Percentiles rank a stretch among this genome's conserved stretches.
Conservation (phyloP, 2,888 invertebrate genomes). For the Leucoptera coffeella region DNA sequence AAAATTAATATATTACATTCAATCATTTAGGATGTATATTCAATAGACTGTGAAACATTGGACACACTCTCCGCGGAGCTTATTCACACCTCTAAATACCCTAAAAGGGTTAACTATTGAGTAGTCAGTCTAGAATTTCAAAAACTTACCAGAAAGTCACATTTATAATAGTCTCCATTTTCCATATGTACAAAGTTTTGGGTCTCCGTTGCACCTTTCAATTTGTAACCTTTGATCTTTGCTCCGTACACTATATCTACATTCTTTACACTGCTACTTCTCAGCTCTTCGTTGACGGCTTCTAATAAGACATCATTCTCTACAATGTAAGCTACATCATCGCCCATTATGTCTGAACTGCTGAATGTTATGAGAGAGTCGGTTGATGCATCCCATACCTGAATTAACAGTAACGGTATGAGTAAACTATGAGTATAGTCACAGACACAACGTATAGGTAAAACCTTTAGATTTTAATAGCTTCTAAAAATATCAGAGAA, state of each 20-base stretch:
- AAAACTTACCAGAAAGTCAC: conserved; percentile 64
- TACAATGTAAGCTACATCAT: conserved; percentile 84
- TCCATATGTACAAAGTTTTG: conserved; percentile 57
- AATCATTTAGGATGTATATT: no score
- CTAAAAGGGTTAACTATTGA: no score
- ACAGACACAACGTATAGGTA: neutral
- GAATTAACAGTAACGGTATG: no score
- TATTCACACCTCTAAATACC: no score
- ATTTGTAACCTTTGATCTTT: conserved; percentile 58
- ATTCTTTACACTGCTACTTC: conserved; percentile 32
- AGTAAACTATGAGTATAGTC: no score
- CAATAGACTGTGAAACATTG: no score
- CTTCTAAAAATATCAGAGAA: no score
- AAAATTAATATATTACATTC: no score
- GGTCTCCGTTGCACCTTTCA: no score
- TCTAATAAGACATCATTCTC: conserved; percentile 87
- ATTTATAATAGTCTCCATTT: conserved; percentile 58
- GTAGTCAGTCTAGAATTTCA: no score
- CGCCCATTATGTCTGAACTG: conserved; percentile 58
- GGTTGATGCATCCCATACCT: conserved; percentile 93
- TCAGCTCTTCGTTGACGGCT: conserved; percentile 61
- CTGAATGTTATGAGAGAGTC: conserved; percentile 85
- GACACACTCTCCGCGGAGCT: no score
- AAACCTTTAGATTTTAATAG: no score
- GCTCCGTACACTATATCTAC: conserved; percentile 64